phyloP scores from a whole-genome alignment of 1,140 invertebrate genomes.

The Trichomalopsis sarcophagae region DNA sequence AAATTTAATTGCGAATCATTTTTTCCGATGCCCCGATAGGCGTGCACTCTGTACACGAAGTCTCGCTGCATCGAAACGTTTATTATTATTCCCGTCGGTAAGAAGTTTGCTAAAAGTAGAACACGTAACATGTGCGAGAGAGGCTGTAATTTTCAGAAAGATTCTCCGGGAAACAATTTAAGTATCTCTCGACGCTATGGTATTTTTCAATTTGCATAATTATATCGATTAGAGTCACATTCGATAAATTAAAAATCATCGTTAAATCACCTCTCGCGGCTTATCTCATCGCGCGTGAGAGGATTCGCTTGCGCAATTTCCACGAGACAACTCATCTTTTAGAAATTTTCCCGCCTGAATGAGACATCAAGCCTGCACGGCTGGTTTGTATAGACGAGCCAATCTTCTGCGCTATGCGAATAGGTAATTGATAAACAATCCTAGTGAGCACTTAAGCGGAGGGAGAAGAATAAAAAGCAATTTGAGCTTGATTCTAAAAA shows the following conservation, averaged over 20 bases:
- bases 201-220: not conserved
- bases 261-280: not conserved
- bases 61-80: no score
- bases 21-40: not conserved
- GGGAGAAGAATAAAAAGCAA: not conserved
- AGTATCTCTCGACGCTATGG: not conserved
- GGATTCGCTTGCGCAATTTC: not conserved
- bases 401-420: no score
- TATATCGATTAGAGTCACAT: not conserved
- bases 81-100: no score
- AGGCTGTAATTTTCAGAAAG: no score
- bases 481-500: not conserved
- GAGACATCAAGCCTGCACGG: not conserved
- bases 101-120: no score
- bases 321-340: not conserved
- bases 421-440: no score
- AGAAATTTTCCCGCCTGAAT: not conserved
- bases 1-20: conserved; percentile 38
- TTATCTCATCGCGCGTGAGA: not conserved
- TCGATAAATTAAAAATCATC: not conserved
- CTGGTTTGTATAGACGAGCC: no score
- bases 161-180: not conserved
- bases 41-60: no score
- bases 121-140: no score
- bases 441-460: not conserved